Evolutionary conservation across 2,888 invertebrate genomes (phyloP), one percentile per base, ranked within the genome.

Genomic region (Sminthurinus aureus): DNA sequence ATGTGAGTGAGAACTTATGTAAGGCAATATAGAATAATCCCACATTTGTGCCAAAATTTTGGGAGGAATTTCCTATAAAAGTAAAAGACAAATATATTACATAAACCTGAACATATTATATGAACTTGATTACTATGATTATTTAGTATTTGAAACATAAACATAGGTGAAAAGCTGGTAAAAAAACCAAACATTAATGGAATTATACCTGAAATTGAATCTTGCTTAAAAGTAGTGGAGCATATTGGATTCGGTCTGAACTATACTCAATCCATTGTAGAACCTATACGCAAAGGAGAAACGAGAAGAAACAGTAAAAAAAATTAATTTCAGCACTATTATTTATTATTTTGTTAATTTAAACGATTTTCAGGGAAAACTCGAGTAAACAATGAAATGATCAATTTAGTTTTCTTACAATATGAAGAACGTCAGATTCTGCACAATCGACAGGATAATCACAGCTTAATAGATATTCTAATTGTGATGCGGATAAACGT

Each of bases 361-460:
- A n/a, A n/a, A n/a, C n/a, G n/a, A n/a, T n/a, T n/a, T n/a, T n/a
- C n/a, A n/a, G n/a, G n/a, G n/a, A n/a, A n/a, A n/a, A n/a, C n/a
- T n/a, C n/a, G n/a, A n/a, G n/a, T n/a, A n/a, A n/a, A n/a, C n/a
- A n/a, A n/a, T n/a, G n/a, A n/a, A n/a, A n/a, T n/a, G n/a, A n/a
- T n/a, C n/a, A n/a, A n/a, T n/a, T n/a, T n/a, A n/a, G n/a, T n/a
- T n/a, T n/a, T n/a, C n/a, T n/a, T n/a, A n/a, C 8, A 71, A 71
- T 71, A 77, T 91, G 90, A 58, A 94, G 90, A 0, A 91, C 93
- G 85, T 93, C 92, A 13, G 91, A 90, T 90, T 94, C 94, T 0
- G 92, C 91, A 89, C 94, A 94, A 90, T 94, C 93, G 11, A 94
- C 93, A 0, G 94, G 94, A 89, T 93, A 93, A 89, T 94, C 94